Evolutionary conservation across 2,113 vertebrate species (phyloP).

Genomic region (Pachyramphus minor): DNA sequence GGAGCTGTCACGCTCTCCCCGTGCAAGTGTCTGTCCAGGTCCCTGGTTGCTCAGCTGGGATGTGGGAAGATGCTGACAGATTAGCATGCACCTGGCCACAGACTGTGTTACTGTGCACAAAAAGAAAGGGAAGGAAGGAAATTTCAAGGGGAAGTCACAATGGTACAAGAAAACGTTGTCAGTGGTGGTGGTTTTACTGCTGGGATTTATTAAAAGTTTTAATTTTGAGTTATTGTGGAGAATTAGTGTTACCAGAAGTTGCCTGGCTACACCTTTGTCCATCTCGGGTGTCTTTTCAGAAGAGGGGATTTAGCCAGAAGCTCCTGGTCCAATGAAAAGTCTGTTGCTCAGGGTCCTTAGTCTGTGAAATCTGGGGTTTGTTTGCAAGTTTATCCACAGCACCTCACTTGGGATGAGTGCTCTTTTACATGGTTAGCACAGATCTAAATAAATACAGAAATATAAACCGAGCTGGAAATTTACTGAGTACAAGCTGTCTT

Average conservation of each 20-base stretch:
- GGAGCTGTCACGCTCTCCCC: background rate
- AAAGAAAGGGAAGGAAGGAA: background rate
- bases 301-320: background rate
- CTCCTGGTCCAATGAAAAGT: background rate
- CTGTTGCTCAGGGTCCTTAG: background rate
- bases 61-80: background rate
- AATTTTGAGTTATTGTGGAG: background rate
- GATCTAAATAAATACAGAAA: conserved; percentile 49
- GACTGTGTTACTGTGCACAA: background rate
- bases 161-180: background rate
- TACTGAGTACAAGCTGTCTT: conserved; percentile 55
- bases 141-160: background rate
- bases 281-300: background rate
- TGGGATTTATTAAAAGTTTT: background rate
- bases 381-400: background rate
- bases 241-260: background rate
- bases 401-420: conserved; percentile 4
- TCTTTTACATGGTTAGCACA: background rate
- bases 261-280: background rate
- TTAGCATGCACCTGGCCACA: background rate
- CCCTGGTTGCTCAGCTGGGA: background rate
- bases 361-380: background rate
- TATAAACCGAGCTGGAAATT: conserved; percentile 52
- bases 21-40: background rate
- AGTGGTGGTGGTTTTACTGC: background rate